A percentile compares a stretch with the other conserved stretches of the same genome.
These are phyloP conservation scores for Achatina immaculata DNA, from an alignment of 1,140 invertebrate genomes.

Conservation along the genomic window DNA sequence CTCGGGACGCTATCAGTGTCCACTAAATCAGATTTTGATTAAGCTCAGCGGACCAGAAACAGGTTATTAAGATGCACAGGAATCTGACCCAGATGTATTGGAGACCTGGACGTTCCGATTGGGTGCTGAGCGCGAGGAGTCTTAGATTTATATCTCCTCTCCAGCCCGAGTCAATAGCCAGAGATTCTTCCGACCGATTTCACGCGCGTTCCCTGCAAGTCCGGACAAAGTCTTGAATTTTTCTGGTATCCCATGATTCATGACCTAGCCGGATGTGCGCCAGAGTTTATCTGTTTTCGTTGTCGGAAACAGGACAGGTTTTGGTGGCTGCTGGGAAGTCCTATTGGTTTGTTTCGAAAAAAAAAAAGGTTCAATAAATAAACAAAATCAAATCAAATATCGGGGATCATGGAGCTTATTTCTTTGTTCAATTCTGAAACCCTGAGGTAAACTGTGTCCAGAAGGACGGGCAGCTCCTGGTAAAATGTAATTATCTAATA, in stretches of 20 bases:
- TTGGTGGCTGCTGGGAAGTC: too few relatives aligned
- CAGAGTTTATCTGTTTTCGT: background rate
- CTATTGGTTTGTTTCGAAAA: too few relatives aligned
- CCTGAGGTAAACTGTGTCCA: too few relatives aligned
- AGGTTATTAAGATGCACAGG: conserved; percentile 11
- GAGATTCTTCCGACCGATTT: conserved; percentile 9
- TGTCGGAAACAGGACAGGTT: too few relatives aligned
- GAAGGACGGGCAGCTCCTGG: too few relatives aligned
- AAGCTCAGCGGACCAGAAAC: background rate
- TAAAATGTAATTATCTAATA: too few relatives aligned
- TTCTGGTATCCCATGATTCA: conserved; percentile 2
- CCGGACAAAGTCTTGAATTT: background rate
- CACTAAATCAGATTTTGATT: background rate
- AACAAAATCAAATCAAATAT: too few relatives aligned
- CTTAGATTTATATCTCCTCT: conserved; percentile 23
- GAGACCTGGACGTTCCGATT: background rate
- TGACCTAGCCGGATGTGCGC: background rate
- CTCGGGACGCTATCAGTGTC: background rate
- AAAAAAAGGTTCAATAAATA: too few relatives aligned
- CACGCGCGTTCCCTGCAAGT: background rate
- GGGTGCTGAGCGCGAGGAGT: background rate
- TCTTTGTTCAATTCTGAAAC: too few relatives aligned
- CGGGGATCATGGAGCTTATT: too few relatives aligned
- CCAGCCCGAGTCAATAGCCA: background rate
- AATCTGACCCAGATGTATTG: background rate